These are phyloP conservation scores for Siphamia tubifer DNA, from an alignment of 2,113 vertebrate genomes.

Conservation along the genomic window DNA sequence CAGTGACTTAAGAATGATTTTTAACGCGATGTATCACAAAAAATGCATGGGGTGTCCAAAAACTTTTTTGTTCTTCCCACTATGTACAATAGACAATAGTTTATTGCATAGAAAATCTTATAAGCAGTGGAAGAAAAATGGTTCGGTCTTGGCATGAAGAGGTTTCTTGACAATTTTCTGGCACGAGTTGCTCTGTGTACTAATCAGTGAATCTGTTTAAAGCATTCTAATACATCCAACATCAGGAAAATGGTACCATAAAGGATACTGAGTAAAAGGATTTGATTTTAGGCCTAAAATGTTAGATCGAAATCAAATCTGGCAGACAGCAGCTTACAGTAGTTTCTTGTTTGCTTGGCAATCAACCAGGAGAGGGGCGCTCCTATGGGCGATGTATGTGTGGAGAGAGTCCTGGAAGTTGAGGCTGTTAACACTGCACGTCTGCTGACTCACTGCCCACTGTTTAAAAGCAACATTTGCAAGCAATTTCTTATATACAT, in stretches of 20 bases:
- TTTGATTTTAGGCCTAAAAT: constrained; percentile 15
- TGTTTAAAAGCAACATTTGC: constrained; percentile 59
- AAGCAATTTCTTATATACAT: constrained; percentile 52
- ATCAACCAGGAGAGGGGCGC: constrained; percentile 13
- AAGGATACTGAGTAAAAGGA: not conserved
- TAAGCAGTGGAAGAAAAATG: constrained; percentile 13
- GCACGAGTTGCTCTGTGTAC: constrained; percentile 14
- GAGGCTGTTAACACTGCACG: constrained; percentile 21
- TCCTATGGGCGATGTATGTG: constrained; percentile 13
- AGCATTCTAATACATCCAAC: not conserved
- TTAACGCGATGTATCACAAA: no score
- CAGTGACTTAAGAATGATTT: no score
- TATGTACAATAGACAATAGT: not conserved
- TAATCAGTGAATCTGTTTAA: constrained; percentile 26
- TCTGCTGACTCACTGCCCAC: not conserved
- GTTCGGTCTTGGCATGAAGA: constrained; percentile 11
- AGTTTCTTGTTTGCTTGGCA: constrained; percentile 13
- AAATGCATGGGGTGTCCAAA: no score
- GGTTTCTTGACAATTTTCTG: constrained; percentile 17
- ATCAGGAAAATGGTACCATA: not conserved
- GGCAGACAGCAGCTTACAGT: constrained; percentile 3
- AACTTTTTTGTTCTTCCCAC: no score
- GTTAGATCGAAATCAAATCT: constrained; percentile 6
- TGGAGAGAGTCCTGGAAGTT: not conserved
- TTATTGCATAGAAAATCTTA: constrained; percentile 19